phyloP scores from a whole-genome alignment of 2,888 invertebrate genomes.

The Lithophane semibrunnea region DNA sequence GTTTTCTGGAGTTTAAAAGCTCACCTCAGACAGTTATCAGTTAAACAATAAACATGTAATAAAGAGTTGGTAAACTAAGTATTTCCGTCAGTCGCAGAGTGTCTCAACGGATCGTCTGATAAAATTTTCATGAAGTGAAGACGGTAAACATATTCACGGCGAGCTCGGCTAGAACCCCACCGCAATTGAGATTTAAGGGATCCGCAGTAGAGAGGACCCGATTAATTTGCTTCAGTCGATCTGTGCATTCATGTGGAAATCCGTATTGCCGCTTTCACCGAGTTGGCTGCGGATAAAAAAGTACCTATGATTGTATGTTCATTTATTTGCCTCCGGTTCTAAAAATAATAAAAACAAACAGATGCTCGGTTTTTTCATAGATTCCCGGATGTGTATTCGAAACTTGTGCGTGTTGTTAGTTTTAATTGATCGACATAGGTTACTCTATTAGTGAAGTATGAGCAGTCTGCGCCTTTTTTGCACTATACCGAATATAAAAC shows the following conservation, averaged over 20 bases:
- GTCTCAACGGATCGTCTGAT: constrained; percentile 29
- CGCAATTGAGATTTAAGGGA: constrained; percentile 32
- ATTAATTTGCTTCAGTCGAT: not conserved
- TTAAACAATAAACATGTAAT: constrained; percentile 18
- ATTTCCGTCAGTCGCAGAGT: not conserved
- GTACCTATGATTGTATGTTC: not conserved
- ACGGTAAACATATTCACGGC: constrained; percentile 33
- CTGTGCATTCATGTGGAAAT: constrained; percentile 7
- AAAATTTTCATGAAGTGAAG: constrained; percentile 49
- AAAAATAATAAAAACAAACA: constrained; percentile 17
- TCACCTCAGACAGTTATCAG: too few relatives aligned
- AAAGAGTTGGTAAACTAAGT: constrained; percentile 21
- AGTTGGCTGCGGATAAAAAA: constrained; percentile 18
- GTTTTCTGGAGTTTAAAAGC: not conserved
- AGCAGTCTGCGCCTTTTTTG: not conserved
- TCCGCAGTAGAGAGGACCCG: not conserved
- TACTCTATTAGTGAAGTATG: not conserved
- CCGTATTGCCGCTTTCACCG: not conserved
- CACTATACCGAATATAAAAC: not conserved
- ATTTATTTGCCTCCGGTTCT: not conserved
- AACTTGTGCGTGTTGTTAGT: not conserved
- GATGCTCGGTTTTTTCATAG: not conserved
- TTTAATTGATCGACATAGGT: not conserved
- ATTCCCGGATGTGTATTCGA: constrained; percentile 12
- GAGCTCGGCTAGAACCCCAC: constrained; percentile 28